phyloP scores from a whole-genome alignment of 1,140 invertebrate genomes.

The Zophobas atratus region DNA sequence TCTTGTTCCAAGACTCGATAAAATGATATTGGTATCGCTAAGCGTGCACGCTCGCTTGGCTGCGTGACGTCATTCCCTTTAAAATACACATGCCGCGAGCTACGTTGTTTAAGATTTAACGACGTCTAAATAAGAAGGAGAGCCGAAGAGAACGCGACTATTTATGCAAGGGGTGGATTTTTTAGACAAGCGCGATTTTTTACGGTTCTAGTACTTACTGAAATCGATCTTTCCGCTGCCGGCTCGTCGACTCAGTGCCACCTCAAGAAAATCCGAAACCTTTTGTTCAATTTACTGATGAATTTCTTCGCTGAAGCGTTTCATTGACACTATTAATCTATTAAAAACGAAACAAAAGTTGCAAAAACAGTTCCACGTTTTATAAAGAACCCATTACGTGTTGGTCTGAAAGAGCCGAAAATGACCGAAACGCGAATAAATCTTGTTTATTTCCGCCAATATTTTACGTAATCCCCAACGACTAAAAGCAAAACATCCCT shows the following conservation, averaged over 20 bases:
- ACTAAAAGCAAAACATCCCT: conserved; percentile 39
- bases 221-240: too few relatives aligned
- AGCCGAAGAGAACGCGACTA: neutral
- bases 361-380: neutral
- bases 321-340: too few relatives aligned
- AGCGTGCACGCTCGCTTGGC: conserved; percentile 20
- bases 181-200: neutral
- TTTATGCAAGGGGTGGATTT: neutral
- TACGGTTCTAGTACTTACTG: too few relatives aligned
- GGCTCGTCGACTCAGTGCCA: too few relatives aligned
- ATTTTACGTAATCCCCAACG: conserved; percentile 40
- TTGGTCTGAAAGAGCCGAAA: conserved; percentile 24
- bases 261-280: too few relatives aligned
- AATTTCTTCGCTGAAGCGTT: too few relatives aligned
- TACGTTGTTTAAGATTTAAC: conserved; percentile 42
- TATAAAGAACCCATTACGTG: conserved; percentile 15
- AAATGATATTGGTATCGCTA: conserved; percentile 46
- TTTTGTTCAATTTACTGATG: too few relatives aligned
- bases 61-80: conserved; percentile 45
- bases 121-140: conserved; percentile 31
- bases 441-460: conserved; percentile 39
- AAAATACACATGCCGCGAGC: conserved; percentile 38
- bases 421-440: conserved; percentile 32
- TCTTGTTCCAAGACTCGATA: conserved; percentile 48
- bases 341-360: too few relatives aligned